Base-by-base conservation (phyloP, 1,140 invertebrate genomes). In the Nephila pilipes region DNA sequence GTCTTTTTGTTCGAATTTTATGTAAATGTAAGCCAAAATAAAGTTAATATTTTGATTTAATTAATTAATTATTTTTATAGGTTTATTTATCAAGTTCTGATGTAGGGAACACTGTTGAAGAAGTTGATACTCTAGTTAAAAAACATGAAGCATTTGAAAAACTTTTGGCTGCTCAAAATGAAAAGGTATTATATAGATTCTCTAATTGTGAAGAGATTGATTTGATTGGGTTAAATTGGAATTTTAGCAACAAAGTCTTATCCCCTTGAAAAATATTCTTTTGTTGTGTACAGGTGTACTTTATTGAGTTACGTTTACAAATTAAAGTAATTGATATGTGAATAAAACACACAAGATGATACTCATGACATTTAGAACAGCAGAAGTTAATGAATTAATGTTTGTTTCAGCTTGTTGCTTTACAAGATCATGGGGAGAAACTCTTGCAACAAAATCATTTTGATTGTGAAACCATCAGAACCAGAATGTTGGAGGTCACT, bases 401-500 rank as follows among this genome's bases (percentile, higher is more conserved):
- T 32, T 75, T 83, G 46, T 88, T 94, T 20, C 87, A 96, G 96
- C 96, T 99, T 6, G 96, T 96, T 0, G 96, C 97, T 0, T 95
- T 99, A 29, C 97, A 98, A 95, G 97, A 97, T 63, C 98, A 99
- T 95, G 98, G 98, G 0, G 97, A 97, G 36, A 98, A 99, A 95
- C 97, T 99, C 87, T 96, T 99, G 12, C 96, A 97, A 81, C 98
- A 98, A 95, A 97, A 98, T 95, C 99, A 99, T 95, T 99, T 99
- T 95, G 98, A 99, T 95, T 97, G 97, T 93, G 97, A 97, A 29
- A 97, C 97, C 46, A 99, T 99, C 85, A 96, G 96, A 97, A 57
- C 96, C 96, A 14, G 97, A 63, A 94, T 96, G 83, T 93, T 95
- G 32, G 94, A 95, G 91, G 94, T 94, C 85, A 94, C 94, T 32